phyloP scores from a whole-genome alignment of 2,888 invertebrate genomes.

The Leptarthrus brevirostris region DNA sequence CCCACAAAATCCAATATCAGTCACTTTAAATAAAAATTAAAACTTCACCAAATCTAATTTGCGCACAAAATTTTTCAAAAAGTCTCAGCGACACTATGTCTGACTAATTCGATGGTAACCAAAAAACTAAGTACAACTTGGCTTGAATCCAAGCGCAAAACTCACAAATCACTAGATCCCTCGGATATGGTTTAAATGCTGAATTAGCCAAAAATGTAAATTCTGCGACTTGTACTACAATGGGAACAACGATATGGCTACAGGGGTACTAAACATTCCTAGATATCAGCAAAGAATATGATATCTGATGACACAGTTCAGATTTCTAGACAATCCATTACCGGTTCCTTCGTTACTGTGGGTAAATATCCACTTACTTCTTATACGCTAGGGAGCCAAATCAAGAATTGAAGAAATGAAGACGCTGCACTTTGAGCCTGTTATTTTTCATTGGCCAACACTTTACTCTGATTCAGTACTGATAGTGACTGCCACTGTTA shows the following conservation, averaged over 20 bases:
- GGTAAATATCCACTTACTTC: not conserved
- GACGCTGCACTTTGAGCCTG: slow-evolving; percentile 32
- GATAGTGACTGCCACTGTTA: not conserved
- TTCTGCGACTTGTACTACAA: slow-evolving; percentile 5
- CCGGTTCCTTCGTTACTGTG: not conserved
- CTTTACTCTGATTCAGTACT: not conserved
- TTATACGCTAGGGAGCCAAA: not conserved
- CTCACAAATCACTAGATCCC: not conserved
- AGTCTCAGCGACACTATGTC: not conserved
- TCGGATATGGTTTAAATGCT: not conserved
- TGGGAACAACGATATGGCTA: not conserved
- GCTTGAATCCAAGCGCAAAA: not conserved
- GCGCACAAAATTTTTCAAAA: not conserved
- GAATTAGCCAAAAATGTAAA: slow-evolving; percentile 23
- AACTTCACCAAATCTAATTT: slow-evolving; percentile 5
- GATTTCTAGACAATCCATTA: slow-evolving; percentile 36
- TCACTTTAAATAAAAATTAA: too few species aligned
- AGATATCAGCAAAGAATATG: slow-evolving; percentile 44
- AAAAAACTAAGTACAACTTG: slow-evolving; percentile 22
- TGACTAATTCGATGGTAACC: slow-evolving; percentile 3
- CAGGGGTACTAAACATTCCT: slow-evolving; percentile 25
- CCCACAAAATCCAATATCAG: too few species aligned
- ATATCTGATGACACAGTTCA: slow-evolving; percentile 30
- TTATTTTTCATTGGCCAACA: not conserved
- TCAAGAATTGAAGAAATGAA: slow-evolving; percentile 17